These are phyloP conservation scores for Aegotheles bennettii DNA, from an alignment of 2,113 vertebrate species.

Conservation along the genomic window DNA sequence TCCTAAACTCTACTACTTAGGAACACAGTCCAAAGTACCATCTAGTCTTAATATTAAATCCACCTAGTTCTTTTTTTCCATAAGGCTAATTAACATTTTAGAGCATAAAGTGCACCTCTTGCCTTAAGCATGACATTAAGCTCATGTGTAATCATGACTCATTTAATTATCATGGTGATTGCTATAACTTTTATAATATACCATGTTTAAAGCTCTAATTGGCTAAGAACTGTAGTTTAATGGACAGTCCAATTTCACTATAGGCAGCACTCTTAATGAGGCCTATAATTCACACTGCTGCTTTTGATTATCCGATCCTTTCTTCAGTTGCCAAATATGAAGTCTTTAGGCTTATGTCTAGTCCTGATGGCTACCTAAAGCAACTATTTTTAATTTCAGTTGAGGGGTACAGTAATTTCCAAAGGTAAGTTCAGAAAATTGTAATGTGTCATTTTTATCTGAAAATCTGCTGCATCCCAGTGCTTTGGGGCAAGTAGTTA, in stretches of 20 bases:
- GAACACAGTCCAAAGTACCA: neutral
- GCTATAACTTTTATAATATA: neutral
- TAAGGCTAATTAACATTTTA: neutral
- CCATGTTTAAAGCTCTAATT: neutral
- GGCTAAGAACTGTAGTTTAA: neutral
- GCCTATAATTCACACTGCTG: neutral
- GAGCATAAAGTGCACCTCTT: neutral
- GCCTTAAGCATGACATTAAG: neutral
- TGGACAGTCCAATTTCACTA: neutral
- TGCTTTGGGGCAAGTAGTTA: neutral
- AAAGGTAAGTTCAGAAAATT: neutral
- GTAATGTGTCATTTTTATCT: neutral
- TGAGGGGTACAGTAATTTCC: neutral
- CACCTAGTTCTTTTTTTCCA: neutral
- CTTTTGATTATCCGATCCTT: neutral
- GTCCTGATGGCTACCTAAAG: neutral
- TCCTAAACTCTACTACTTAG: neutral
- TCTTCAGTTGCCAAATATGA: neutral
- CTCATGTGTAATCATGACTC: neutral
- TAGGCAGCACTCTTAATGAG: neutral
- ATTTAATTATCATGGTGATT: conserved; percentile 2
- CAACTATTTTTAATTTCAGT: neutral
- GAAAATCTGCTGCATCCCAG: neutral
- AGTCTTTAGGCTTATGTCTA: neutral
- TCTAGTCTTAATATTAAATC: neutral